Evolutionary conservation across 2,113 vertebrate genomes (phyloP), one percentile per base, ranked within the genome.

Genomic region (Callocephalon fimbriatum): DNA sequence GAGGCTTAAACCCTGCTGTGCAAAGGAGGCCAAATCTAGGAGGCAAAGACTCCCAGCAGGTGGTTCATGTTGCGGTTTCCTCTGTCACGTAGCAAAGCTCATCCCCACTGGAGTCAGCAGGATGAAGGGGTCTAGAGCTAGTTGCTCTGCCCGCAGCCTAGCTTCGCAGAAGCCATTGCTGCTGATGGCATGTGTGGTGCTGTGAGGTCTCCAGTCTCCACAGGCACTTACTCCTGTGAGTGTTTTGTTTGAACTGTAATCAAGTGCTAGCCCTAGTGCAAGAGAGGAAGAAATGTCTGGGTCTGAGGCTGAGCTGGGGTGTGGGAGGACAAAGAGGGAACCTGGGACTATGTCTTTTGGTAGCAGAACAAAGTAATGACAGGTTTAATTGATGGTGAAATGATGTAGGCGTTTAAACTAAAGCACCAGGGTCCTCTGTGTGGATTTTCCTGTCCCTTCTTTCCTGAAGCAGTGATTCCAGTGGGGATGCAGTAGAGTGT

Each of bases 231-330:
- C 5, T 74, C 16, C 79, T 86, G 19, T 1, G 2, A 50, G 22
- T 10, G 26, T 38, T 86, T 19, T 73, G 32, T 86, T 70, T 56
- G 20, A n/a, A 17, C 22, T 20, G 14, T 35, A 37, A 45, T 25
- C 0, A 0, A 42, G 7, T 40, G 21, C 5, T 18, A 45, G 6
- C 27, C n/a, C 48, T 38, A 12, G 8, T 8, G 4, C 15, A 29
- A 38, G 23, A 75, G 45, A 68, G 38, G 40, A 82, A 37, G 37
- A 66, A 71, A 48, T 42, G 15, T 8, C 27, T 32, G 70, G 10
- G 25, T 10, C 54, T 84, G 61, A 74, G 75, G 17, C 47, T 84
- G 59, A 32, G 6, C 13, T 74, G 79, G 19, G 15, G 3, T 47
- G 26, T n/a, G n/a, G 48, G 38, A 82, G n/a, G 63, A 74, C 51